These are phyloP conservation scores for Oostethus manadensis DNA, from an alignment of 2,113 vertebrate species.

Conservation along the genomic window DNA sequence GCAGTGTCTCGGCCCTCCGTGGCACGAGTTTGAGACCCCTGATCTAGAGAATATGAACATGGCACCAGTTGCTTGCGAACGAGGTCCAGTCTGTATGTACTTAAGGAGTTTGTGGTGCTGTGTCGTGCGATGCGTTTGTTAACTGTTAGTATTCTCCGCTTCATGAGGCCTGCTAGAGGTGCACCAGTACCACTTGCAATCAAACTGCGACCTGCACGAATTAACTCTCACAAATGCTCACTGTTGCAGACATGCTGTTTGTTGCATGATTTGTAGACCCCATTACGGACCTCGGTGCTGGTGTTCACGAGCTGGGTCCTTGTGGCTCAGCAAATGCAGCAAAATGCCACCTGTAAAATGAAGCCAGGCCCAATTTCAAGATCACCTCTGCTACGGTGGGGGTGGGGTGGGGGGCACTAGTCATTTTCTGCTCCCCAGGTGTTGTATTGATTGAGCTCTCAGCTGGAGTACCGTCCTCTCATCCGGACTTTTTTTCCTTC, in stretches of 20 bases:
- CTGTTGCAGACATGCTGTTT: neutral
- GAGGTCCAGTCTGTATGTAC: too few species aligned
- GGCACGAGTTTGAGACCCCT: too few species aligned
- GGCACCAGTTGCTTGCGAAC: neutral
- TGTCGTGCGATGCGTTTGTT: neutral
- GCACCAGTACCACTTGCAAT: neutral
- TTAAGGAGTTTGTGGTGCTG: neutral
- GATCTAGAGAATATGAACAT: neutral
- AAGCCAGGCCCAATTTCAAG: conserved; percentile 13
- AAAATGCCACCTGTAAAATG: neutral
- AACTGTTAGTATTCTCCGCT: neutral
- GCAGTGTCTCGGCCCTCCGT: too few species aligned
- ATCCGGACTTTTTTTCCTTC: conserved; percentile 15
- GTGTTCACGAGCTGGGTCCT: neutral
- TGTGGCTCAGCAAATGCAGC: neutral
- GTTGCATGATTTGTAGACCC: neutral
- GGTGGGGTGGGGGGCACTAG: conserved; percentile 20
- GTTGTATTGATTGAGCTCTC: conserved; percentile 55
- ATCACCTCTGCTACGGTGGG: conserved; percentile 27
- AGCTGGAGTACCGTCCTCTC: conserved; percentile 44
- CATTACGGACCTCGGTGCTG: neutral
- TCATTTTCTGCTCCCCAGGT: conserved; percentile 37
- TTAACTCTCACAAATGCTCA: neutral
- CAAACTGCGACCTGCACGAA: neutral
- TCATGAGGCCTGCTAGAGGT: neutral